Evolutionary conservation across 2,888 invertebrate species (phyloP).

Genomic region (Oscheius sp.): DNA sequence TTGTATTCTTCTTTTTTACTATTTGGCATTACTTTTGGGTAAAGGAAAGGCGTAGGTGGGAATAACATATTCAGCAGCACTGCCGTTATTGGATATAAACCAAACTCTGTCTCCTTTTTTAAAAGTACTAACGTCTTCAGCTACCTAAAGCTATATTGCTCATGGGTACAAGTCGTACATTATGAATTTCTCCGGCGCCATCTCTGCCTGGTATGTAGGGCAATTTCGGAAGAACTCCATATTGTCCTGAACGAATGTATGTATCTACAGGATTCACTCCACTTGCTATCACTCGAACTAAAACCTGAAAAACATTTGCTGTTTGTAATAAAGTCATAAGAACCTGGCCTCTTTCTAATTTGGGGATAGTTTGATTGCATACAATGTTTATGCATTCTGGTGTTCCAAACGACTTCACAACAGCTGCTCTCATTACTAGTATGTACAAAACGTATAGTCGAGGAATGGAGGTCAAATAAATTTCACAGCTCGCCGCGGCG

Average conservation of each 20-base stretch:
- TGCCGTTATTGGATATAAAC: slow-evolving; percentile 72
- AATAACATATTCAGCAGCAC: slow-evolving; percentile 76
- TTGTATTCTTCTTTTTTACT: no score
- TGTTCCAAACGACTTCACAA: slow-evolving; percentile 30
- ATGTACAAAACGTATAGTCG: no score
- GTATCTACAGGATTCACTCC: slow-evolving; percentile 79
- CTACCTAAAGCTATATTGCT: slow-evolving; percentile 46
- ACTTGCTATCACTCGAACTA: slow-evolving; percentile 76
- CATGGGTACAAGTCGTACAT: no score
- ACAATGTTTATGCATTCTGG: slow-evolving; percentile 16
- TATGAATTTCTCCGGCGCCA: slow-evolving; percentile 77
- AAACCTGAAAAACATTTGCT: slow-evolving; percentile 73
- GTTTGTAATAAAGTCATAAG: not conserved
- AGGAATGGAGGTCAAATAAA: no score
- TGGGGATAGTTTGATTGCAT: not conserved
- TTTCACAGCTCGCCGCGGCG: no score
- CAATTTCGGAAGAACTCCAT: slow-evolving; percentile 74
- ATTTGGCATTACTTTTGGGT: slow-evolving; percentile 53
- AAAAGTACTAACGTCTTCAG: slow-evolving; percentile 48
- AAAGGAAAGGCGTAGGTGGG: slow-evolving; percentile 71
- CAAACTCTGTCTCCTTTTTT: slow-evolving; percentile 69
- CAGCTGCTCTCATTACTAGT: slow-evolving; percentile 27
- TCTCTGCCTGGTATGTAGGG: slow-evolving; percentile 78
- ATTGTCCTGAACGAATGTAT: slow-evolving; percentile 77
- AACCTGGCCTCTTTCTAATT: slow-evolving; percentile 20